A percentile compares a stretch with the other conserved stretches of the same genome.
These are phyloP conservation scores for Gouania willdenowi DNA, from an alignment of 2,797 vertebrate genomes.

Conservation along the genomic window DNA sequence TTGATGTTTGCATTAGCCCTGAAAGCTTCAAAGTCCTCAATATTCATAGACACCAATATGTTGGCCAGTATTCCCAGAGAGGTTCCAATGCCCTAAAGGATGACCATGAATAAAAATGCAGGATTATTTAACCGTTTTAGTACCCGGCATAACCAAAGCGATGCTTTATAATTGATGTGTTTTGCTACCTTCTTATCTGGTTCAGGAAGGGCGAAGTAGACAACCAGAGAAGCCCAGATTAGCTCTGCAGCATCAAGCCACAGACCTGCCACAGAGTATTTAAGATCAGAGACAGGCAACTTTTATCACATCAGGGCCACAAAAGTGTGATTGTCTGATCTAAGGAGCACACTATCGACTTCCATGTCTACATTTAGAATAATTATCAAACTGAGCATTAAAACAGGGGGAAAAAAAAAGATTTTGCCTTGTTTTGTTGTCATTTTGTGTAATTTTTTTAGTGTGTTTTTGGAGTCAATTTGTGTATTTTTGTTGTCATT, in stretches of 20 bases:
- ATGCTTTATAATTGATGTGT: no score
- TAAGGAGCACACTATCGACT: no score
- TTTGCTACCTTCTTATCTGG: conserved; percentile 94
- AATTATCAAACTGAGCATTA: no score
- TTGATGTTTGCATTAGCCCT: conserved; percentile 67
- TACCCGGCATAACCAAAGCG: neutral
- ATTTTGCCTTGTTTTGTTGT: no score
- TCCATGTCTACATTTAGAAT: no score
- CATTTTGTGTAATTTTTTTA: no score
- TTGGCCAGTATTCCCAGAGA: conserved; percentile 89
- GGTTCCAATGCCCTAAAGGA: conserved; percentile 85
- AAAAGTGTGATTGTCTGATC: no score
- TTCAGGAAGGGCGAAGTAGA: conserved; percentile 84
- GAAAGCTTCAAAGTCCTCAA: conserved; percentile 82
- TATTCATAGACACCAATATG: conserved; percentile 89
- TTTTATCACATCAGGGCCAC: no score
- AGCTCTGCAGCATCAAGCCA: conserved; percentile 90
- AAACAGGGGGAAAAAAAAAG: no score
- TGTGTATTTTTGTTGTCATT: no score
- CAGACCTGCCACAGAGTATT: conserved; percentile 79
- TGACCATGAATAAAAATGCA: conserved; percentile 1
- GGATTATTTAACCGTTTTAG: neutral
- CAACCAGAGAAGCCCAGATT: conserved; percentile 86
- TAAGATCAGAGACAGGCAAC: no score
- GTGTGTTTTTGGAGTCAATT: no score